Evolutionary conservation across 2,888 invertebrate species (phyloP), one percentile per base, ranked within the genome.

Genomic region (Spicauda simplicius): DNA sequence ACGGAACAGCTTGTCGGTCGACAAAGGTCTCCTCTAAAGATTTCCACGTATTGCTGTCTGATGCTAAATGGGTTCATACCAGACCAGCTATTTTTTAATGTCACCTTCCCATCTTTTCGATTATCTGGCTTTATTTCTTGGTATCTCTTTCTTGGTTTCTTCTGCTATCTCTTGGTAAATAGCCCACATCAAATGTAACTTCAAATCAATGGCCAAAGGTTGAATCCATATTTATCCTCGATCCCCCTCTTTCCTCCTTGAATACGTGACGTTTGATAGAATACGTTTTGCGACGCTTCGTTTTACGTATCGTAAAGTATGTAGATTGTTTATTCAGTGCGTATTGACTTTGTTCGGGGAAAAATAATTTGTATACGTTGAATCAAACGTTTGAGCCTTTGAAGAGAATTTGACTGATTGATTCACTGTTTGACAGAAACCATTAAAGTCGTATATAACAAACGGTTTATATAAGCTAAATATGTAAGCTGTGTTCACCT

Each of bases 291-390:
- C 18, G 18, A 18, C 50, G 18, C 50, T 50, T 18, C 50, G 50
- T 50, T 50, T 50, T 18, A 18, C 50, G 50, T 50, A 18, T 50
- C 18, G 50, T 18, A 50, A 50, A 50, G 50, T 50, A 50, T 50
- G 50, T 50, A 50, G 50, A 50, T 53, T 53, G 53, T 53, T 53
- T 53, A 58, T 14, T 30, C 37, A 14, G 53, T 58, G 37, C 37
- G 19, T 58, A 12, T 45, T 14, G 41, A 58, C 12, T 14, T 58
- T 45, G 20, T 1, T 58, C 50, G 20, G 19, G 4, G 37, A 18
- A 41, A 19, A 58, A 20, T 58, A 11, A 19, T 20, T 20, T 58
- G 58, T 45, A 50, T 18, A 50, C 50, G 10, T 10, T 4, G 18
- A 50, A 18, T 50, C 50, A 18, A 50, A 50, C 18, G 50, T 45